A percentile compares a stretch with the other conserved stretches of the same genome.
These are phyloP conservation scores for Amblyteles armatorius DNA, from an alignment of 2,888 invertebrate species.

Conservation along the genomic window DNA sequence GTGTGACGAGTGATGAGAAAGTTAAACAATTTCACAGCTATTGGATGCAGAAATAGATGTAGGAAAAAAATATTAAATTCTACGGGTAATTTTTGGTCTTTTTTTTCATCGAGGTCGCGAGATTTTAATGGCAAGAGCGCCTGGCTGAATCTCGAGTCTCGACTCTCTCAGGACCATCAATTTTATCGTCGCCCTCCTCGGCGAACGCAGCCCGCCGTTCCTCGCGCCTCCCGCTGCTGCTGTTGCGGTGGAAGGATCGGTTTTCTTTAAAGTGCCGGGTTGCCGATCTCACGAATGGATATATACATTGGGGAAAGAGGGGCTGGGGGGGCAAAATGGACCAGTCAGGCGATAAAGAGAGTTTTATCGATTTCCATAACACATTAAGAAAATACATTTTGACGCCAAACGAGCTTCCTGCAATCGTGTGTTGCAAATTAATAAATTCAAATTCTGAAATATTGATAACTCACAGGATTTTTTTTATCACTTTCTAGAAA, in stretches of 20 bases:
- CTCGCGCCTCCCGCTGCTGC: conserved; percentile 26
- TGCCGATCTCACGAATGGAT: conserved; percentile 52
- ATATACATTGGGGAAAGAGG: not conserved
- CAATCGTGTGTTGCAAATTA: too few relatives aligned
- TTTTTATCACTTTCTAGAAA: too few relatives aligned
- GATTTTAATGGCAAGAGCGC: conserved; percentile 51
- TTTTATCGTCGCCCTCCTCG: conserved; percentile 70
- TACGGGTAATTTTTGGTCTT: conserved; percentile 2
- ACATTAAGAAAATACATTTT: too few relatives aligned
- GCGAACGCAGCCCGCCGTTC: conserved; percentile 67
- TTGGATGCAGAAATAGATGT: not conserved
- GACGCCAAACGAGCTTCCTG: too few relatives aligned
- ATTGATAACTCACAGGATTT: too few relatives aligned
- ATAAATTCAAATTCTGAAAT: too few relatives aligned
- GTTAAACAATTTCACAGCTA: not conserved
- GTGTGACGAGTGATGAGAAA: too few relatives aligned
- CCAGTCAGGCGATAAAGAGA: too few relatives aligned
- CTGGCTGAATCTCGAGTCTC: conserved; percentile 10
- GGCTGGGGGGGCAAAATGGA: too few relatives aligned
- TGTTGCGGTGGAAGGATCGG: conserved; percentile 73
- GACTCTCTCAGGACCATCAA: conserved; percentile 68
- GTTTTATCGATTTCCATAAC: too few relatives aligned
- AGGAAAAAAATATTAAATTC: not conserved
- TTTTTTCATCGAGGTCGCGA: conserved; percentile 30
- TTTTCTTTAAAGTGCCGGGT: conserved; percentile 79